These are phyloP conservation scores for Drosophila mimetica DNA, from an alignment of 2,888 invertebrate genomes.

Conservation along the genomic window DNA sequence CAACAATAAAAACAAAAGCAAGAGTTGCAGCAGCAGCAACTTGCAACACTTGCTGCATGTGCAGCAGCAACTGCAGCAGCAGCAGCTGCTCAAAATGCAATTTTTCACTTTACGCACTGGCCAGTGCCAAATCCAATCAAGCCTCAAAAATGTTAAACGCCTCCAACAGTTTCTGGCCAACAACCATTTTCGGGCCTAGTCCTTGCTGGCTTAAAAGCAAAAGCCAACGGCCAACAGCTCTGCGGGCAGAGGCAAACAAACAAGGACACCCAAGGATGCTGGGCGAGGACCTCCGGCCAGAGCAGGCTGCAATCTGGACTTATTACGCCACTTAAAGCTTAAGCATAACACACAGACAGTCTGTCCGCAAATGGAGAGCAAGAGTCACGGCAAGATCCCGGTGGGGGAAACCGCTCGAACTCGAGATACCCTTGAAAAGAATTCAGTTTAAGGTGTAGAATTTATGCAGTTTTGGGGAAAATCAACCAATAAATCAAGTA, in stretches of 20 bases:
- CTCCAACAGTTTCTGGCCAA: slow-evolving; percentile 42
- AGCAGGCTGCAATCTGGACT: slow-evolving; percentile 64
- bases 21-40: slow-evolving; percentile 45
- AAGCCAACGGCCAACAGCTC: slow-evolving; percentile 71
- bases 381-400: neutral
- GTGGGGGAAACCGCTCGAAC: neutral
- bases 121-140: slow-evolving; percentile 77
- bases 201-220: slow-evolving; percentile 59
- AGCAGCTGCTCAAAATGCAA: slow-evolving; percentile 79
- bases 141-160: slow-evolving; percentile 80
- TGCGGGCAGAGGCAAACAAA: slow-evolving; percentile 67
- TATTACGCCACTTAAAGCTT: slow-evolving; percentile 79
- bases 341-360: slow-evolving; percentile 50
- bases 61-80: slow-evolving; percentile 22
- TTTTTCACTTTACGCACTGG: slow-evolving; percentile 66
- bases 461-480: no score
- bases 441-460: neutral
- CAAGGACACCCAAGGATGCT: slow-evolving; percentile 41
- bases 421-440: neutral
- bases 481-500: no score
- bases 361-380: neutral
- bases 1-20: slow-evolving; percentile 70
- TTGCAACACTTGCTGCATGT: slow-evolving; percentile 46
- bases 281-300: slow-evolving; percentile 10
- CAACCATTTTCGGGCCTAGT: slow-evolving; percentile 19